These are phyloP conservation scores for Lasiurus cinereus DNA, from an alignment of 2,113 vertebrate species.

Conservation along the genomic window DNA sequence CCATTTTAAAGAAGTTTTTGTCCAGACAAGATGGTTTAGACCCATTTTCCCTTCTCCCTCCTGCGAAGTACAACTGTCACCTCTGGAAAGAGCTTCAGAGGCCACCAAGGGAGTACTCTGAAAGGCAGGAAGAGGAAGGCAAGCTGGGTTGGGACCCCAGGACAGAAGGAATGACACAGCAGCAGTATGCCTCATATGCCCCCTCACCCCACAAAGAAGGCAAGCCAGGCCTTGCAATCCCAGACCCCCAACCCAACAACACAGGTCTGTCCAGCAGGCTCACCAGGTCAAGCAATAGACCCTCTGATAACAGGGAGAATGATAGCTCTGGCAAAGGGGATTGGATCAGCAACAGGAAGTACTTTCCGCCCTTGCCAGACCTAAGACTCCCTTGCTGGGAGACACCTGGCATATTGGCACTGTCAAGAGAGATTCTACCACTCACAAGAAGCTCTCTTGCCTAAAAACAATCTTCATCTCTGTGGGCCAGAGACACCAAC, in stretches of 20 bases:
- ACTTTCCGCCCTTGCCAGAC: neutral
- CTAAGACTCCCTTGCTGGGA: neutral
- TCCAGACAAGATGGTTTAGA: slow-evolving; percentile 29
- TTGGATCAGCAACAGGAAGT: neutral
- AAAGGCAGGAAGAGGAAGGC: neutral
- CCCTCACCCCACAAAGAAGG: neutral
- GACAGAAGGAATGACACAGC: neutral
- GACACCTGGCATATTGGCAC: neutral
- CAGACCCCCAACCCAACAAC: neutral
- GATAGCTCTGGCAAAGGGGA: neutral
- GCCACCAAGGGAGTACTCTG: neutral
- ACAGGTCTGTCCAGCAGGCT: neutral
- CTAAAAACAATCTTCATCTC: neutral
- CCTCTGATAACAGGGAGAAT: neutral
- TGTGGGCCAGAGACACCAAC: neutral
- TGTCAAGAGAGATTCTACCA: slow-evolving; percentile 1
- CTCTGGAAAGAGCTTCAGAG: neutral
- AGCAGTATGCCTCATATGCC: neutral
- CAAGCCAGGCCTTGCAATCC: neutral
- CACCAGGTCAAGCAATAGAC: neutral
- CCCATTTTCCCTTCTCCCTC: neutral
- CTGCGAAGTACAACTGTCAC: neutral
- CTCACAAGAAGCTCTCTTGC: neutral
- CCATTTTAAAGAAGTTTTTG: neutral
- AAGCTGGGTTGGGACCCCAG: neutral